Evolutionary conservation across 2,113 vertebrate species (phyloP).

Genomic region (Campylorhamphus procurvoides): DNA sequence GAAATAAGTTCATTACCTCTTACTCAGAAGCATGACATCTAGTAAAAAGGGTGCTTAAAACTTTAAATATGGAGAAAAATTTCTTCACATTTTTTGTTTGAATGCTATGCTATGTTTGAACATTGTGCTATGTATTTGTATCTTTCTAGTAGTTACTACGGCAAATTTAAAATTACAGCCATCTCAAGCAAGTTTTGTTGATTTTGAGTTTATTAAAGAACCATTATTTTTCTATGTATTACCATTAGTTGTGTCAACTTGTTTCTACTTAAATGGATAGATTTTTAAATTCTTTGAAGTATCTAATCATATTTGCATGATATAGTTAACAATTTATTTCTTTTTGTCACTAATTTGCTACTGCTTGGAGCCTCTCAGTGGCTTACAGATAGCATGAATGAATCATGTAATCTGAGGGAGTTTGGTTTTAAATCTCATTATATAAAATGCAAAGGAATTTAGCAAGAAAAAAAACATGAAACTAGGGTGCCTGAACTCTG

Average conservation of each 20-base stretch:
- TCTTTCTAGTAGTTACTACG: not conserved
- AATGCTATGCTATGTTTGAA: not conserved
- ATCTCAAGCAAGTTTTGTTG: not conserved
- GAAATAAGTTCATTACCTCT: not conserved
- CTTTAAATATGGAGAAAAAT: not conserved
- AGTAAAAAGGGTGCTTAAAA: not conserved
- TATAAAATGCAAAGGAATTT: not conserved
- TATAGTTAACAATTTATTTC: not conserved
- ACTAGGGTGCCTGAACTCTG: rapidly evolving
- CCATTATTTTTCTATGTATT: not conserved
- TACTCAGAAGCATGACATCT: not conserved
- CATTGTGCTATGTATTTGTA: not conserved
- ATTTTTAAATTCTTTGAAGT: not conserved
- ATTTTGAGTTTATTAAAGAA: not conserved
- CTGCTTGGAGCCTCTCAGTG: not conserved
- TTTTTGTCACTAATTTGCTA: not conserved
- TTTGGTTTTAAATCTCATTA: not conserved
- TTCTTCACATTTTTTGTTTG: not conserved
- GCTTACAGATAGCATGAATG: not conserved
- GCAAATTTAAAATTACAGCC: not conserved
- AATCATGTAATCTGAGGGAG: not conserved
- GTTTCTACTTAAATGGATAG: not conserved
- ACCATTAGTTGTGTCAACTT: not conserved
- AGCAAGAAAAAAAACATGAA: not conserved
- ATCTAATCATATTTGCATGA: not conserved